A percentile compares a stretch with the other conserved stretches of the same genome.
phyloP scores from a whole-genome alignment of 2,797 vertebrate species.

The Pteropus rufus region DNA sequence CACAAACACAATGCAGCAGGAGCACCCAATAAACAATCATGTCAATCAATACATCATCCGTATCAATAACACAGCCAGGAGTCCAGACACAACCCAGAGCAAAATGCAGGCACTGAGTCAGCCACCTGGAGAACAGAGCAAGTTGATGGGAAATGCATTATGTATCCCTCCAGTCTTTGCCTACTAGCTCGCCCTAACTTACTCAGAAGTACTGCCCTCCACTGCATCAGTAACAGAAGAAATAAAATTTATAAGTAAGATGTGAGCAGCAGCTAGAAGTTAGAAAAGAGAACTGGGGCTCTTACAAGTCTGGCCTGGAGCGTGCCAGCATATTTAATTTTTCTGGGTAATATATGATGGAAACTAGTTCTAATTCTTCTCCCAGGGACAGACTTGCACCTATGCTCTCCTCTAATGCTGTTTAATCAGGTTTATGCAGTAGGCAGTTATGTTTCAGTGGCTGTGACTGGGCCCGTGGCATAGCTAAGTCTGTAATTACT shows the following conservation, averaged over 20 bases:
- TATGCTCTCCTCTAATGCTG: constrained; percentile 62
- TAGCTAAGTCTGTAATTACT: constrained; percentile 68
- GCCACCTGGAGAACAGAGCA: neutral
- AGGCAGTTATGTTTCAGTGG: constrained; percentile 53
- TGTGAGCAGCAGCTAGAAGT: neutral
- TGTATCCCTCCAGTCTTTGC: neutral
- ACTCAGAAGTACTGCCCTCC: neutral
- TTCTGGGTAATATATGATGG: neutral
- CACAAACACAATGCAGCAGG: constrained; percentile 7
- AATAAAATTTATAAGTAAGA: constrained; percentile 23
- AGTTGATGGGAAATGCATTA: neutral
- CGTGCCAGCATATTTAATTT: constrained; percentile 9
- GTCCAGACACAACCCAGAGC: neutral
- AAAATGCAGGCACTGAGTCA: neutral
- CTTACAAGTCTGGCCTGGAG: neutral
- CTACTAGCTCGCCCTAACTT: neutral
- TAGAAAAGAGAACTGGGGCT: neutral
- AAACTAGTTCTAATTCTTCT: constrained; percentile 58
- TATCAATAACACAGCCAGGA: neutral
- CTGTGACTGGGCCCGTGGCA: constrained; percentile 38
- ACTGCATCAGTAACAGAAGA: neutral
- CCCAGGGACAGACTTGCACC: constrained; percentile 26
- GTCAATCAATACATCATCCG: neutral
- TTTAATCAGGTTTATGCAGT: constrained; percentile 41
- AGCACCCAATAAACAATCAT: neutral